A percentile compares a stretch with the other conserved stretches of the same genome.
phyloP scores from a whole-genome alignment of 2,888 invertebrate species.

The Frankliniella fusca region DNA sequence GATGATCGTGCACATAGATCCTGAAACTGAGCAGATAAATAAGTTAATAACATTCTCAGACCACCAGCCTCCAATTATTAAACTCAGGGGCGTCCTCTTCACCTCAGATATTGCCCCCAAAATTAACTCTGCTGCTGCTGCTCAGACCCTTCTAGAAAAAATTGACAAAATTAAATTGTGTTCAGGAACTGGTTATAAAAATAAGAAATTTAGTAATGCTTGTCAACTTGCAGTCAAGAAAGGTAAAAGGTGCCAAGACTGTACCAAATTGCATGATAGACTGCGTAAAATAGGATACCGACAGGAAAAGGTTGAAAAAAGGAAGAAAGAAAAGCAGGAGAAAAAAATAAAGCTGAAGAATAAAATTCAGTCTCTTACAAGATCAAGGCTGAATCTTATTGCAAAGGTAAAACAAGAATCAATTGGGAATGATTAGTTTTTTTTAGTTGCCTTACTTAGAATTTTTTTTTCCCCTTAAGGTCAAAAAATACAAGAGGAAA shows the following conservation, averaged over 20 bases:
- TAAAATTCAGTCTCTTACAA: neutral
- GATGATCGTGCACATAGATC: neutral
- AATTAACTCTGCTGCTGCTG: neutral
- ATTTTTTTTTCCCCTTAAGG: neutral
- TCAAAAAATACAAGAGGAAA: neutral
- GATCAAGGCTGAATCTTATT: neutral
- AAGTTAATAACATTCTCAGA: neutral
- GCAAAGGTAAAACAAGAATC: neutral
- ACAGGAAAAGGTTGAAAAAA: neutral
- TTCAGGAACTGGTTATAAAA: neutral
- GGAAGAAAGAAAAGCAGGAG: neutral
- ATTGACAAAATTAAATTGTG: neutral
- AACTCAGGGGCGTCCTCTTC: neutral
- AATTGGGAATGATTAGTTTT: no score
- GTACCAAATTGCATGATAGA: neutral
- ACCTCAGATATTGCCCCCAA: neutral
- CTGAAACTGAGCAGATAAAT: neutral
- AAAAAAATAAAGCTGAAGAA: neutral
- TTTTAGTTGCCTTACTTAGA: no score
- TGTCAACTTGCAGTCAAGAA: neutral
- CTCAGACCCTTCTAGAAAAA: neutral
- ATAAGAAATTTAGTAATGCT: neutral
- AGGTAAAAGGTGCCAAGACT: neutral
- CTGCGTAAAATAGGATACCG: neutral
- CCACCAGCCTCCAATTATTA: neutral